Evolutionary conservation across 1,140 invertebrate genomes (phyloP).

Genomic region (Trichoplusia ni): DNA sequence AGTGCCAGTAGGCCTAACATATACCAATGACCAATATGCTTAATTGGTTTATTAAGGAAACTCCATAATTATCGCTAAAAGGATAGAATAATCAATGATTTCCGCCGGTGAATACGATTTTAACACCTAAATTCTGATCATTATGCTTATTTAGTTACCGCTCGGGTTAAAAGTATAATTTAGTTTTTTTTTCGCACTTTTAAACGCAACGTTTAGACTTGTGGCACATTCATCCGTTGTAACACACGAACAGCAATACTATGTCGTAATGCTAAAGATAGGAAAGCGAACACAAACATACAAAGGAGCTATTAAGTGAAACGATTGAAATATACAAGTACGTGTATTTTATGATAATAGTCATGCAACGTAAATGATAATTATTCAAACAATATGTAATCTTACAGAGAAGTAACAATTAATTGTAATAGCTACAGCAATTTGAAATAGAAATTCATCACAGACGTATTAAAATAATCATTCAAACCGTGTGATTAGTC

Average conservation of each 20-base stretch:
- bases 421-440: background rate
- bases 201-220: background rate
- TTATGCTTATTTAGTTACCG: conserved; percentile 3
- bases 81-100: conserved; percentile 7
- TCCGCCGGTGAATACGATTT: conserved; percentile 1
- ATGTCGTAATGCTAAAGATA: too few species aligned
- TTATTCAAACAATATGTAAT: background rate
- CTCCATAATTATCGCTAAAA: conserved; percentile 1
- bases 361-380: too few species aligned
- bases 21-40: background rate
- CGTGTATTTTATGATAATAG: too few species aligned
- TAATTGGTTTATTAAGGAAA: conserved; percentile 1
- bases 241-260: too few species aligned
- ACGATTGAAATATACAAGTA: too few species aligned
- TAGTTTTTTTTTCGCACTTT: background rate
- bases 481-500: conserved; percentile 11
- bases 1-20: background rate
- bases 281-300: too few species aligned
- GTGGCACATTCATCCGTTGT: background rate
- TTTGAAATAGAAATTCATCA: conserved; percentile 4
- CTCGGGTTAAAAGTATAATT: background rate
- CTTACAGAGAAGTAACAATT: background rate
- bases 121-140: conserved; percentile 1
- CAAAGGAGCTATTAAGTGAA: too few species aligned
- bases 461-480: conserved; percentile 9